Base-by-base conservation (phyloP, 2,113 vertebrate species). In the Macaca nemestrina region DNA sequence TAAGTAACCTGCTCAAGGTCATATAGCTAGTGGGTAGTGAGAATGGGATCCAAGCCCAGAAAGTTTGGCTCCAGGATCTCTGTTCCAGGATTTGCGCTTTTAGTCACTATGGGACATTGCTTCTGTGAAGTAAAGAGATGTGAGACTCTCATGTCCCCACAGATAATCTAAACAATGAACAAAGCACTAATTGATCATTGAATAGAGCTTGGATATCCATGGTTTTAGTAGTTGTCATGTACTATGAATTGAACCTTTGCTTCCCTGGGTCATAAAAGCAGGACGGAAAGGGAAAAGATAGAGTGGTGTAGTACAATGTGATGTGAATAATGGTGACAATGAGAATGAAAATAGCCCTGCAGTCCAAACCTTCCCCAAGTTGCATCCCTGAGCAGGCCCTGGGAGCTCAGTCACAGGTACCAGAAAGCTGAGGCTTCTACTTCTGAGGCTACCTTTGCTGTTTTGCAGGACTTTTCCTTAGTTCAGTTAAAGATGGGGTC, bases 31-130 rank as follows among this genome's bases (percentile, higher is more conserved):
- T 22, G 48, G 68, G 43, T 52, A 40, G 48, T 88, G 43, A 78
- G 85, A 97, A 93, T 68, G 45, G 30, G 35, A 85, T 75, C 73
- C 18, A 52, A 92, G 72, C 30, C 40, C 80, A 86, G 50, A 93
- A 9, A 73, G 16, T 84, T 89, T 88, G 88, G 70, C 72, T 89
- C 27, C 64, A 40, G 40, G 45, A 67, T 32, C 35, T 89, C 52
- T 25, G 30, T 80, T 64, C 72, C 50, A 90, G 75, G 88, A 83
- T 55, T 72, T 43, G 55, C 55, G 17, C 30, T 83, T 45, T 68
- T 80, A 68, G 76, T 80, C 57, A 76, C 5, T 75, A 48, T 2
- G 80, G 64, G 67, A 85, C 10, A 48, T 14, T 84, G 43, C 55
- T 40, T 73, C 57, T 11, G 0, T n/a, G 81, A 83, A 64, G n/a